Evolutionary conservation across 2,797 vertebrate genomes (phyloP), one percentile per base, ranked within the genome.

Genomic region (Cheirogaleus major): DNA sequence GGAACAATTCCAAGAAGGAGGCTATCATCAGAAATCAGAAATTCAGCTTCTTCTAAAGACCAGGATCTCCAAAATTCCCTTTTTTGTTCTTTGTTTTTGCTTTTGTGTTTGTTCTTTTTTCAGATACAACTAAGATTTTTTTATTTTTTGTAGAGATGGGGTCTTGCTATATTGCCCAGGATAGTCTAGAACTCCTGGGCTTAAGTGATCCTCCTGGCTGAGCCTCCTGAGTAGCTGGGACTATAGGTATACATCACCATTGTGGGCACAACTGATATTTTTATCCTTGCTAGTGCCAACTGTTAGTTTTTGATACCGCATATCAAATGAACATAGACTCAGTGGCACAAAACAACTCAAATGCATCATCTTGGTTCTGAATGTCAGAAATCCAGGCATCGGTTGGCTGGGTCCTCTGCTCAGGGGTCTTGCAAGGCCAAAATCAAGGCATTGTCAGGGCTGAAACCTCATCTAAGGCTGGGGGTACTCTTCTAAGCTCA

Each of bases 271-370:
- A 22, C 91, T n/a, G n/a, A 79, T 48, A 43, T 35, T 25, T 83
- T 45, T 7, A 45, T 9, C 65, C 38, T 57, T 5, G 25, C 9
- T 1, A 20, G 61, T 8, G 52, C 69, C 35, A 45, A 61, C 41
- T 65, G 41, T 35, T 17, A 7, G 6, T 15, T 10, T 38, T 10
- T 23, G 45, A 20, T 3, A 11, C 17, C 5, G 35, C 0, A 0
- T 32, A n/a, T 48, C 4, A 11, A 48, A 80, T 30, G 65, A 79
- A 52, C 69, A 8, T 2, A 41, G 30, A 27, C 35, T 55, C 11
- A 12, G 59, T 6, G 11, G 52, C 45, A 0, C 9, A 43, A 57
- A 17, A 41, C 23, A 55, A 13, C 4, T 12, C 35, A 30, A 35
- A 32, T 5, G 12, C 1, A 4, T 7, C 65, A 43, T 4, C 85